phyloP scores from a whole-genome alignment of 2,113 vertebrate genomes.

The Jacana jacana region DNA sequence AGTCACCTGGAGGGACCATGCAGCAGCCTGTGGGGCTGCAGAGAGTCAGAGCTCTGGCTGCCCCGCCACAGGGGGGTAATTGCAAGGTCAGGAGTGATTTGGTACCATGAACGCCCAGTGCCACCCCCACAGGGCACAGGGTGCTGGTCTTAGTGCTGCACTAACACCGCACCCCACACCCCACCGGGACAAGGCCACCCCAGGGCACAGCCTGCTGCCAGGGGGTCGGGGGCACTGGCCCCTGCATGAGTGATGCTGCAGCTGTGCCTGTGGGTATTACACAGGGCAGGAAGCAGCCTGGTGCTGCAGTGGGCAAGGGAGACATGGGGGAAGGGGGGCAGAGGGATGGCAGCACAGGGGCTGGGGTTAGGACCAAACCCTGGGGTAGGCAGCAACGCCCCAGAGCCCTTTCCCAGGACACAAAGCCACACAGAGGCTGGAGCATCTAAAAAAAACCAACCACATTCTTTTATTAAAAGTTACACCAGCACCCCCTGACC shows the following conservation, averaged over 20 bases:
- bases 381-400: background rate
- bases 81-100: background rate
- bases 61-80: background rate
- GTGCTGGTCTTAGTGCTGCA: background rate
- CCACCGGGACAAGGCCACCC: background rate
- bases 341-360: background rate
- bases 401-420: background rate
- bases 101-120: background rate
- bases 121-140: too few relatives aligned
- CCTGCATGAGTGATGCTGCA: background rate
- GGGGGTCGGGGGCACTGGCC: background rate
- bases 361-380: background rate
- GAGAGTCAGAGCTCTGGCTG: background rate
- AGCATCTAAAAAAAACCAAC: background rate
- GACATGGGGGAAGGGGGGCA: background rate
- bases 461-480: background rate
- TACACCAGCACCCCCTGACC: background rate
- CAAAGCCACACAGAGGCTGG: background rate
- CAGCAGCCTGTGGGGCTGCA: too few relatives aligned
- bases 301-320: background rate
- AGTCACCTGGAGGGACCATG: background rate
- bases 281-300: too few relatives aligned
- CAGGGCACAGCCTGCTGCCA: too few relatives aligned
- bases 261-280: rapidly evolving
- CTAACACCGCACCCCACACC: background rate